Conservation (phyloP, 2,888 invertebrate genomes). For the Argynnis bischoffii region DNA sequence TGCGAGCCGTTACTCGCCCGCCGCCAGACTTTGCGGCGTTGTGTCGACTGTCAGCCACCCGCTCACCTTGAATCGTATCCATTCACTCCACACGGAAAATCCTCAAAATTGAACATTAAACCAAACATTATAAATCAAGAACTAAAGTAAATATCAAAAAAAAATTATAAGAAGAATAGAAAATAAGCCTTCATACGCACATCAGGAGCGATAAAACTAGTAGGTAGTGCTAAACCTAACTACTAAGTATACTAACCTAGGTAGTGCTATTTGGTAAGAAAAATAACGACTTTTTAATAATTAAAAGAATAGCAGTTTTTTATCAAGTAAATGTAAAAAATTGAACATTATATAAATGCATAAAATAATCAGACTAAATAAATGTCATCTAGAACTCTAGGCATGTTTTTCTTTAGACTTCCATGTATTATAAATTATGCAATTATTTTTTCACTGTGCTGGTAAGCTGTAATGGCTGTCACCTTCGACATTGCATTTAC, state of each 20-base stretch:
- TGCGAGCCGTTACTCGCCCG: constrained; percentile 14
- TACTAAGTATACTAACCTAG: no score
- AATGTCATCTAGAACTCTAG: constrained; percentile 9
- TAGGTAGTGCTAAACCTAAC: no score
- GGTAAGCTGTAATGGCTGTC: constrained; percentile 2
- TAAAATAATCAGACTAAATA: background rate
- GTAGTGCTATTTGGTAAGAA: no score
- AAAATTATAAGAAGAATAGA: no score
- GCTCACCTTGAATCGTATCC: constrained; percentile 69
- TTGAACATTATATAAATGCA: background rate
- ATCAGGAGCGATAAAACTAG: no score
- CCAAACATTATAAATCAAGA: constrained; percentile 11
- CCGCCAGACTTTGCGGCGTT: constrained; percentile 67
- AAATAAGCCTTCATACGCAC: no score
- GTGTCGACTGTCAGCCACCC: constrained; percentile 50
- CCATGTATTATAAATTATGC: constrained; percentile 15
- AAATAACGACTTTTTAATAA: no score
- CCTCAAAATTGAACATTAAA: constrained; percentile 24
- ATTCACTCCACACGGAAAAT: constrained; percentile 41
- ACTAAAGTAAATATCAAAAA: no score
- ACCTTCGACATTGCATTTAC: constrained; percentile 10
- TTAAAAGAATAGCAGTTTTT: no score
- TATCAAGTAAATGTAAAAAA: no score
- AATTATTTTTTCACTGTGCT: constrained; percentile 13
- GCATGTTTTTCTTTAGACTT: constrained; percentile 11